A percentile compares a stretch with the other conserved stretches of the same genome.
phyloP scores from a whole-genome alignment of 2,888 invertebrate species.

The Nomada lathburiana region DNA sequence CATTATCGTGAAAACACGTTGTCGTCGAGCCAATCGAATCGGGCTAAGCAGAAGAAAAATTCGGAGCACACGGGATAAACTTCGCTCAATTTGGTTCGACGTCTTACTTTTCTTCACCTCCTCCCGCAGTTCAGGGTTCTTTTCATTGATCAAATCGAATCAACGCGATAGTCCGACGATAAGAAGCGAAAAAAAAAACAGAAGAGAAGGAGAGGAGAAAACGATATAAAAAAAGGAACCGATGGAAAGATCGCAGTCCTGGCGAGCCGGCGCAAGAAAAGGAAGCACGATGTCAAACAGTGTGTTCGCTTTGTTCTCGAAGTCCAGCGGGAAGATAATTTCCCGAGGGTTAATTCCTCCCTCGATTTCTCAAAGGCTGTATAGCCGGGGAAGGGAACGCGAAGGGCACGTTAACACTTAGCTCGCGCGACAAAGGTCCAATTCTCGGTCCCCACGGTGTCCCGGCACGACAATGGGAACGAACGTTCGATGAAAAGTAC shows the following conservation, averaged over 20 bases:
- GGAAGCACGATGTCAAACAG: conserved; percentile 52
- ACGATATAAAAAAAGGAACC: not conserved
- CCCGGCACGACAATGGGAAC: conserved; percentile 69
- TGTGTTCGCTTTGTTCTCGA: conserved; percentile 62
- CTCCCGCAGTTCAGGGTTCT: not conserved
- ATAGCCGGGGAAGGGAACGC: conserved; percentile 67
- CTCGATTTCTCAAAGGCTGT: conserved; percentile 49
- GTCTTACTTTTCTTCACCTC: not conserved
- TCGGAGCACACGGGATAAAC: not conserved
- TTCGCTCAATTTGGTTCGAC: not conserved
- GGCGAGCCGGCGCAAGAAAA: conserved; percentile 3
- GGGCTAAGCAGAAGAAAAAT: not conserved
- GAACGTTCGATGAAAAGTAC: conserved; percentile 67
- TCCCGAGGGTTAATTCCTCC: conserved; percentile 81
- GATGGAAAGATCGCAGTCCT: not conserved
- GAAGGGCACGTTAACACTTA: conserved; percentile 80
- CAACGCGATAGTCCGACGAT: conserved; percentile 23
- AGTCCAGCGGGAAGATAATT: conserved; percentile 74
- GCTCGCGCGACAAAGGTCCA: conserved; percentile 78
- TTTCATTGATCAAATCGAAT: conserved; percentile 34
- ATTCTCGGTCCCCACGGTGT: conserved; percentile 75
- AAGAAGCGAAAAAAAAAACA: not conserved
- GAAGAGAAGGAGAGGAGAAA: not conserved
- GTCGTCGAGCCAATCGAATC: conserved; percentile 19
- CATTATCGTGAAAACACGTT: not conserved